Conservation (phyloP, 2,113 vertebrate species). For the Tor tambroides region DNA sequence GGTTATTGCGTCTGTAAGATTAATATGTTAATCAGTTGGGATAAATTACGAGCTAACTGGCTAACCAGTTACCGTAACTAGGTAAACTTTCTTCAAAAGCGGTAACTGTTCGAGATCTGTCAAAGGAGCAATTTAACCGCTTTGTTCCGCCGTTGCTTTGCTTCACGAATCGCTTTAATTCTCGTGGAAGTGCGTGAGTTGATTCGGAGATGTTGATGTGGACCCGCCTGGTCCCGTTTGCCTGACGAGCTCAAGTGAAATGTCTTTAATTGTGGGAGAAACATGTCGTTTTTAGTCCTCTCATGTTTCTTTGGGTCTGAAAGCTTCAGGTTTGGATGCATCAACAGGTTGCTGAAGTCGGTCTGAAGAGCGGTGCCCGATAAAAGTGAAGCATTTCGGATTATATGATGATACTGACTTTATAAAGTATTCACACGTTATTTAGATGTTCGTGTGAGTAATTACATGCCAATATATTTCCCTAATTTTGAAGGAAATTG, state of each 20-base stretch:
- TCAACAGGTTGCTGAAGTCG: constrained; percentile 41
- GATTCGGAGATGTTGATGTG: background rate
- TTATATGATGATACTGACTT: background rate
- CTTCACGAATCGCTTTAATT: background rate
- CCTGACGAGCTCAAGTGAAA: background rate
- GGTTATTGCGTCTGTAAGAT: background rate
- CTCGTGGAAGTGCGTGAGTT: background rate
- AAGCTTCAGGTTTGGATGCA: background rate
- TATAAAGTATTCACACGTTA: background rate
- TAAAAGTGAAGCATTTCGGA: background rate
- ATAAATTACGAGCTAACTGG: constrained; percentile 14
- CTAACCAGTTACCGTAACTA: background rate
- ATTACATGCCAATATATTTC: background rate
- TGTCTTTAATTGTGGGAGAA: background rate
- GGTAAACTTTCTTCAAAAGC: constrained; percentile 5
- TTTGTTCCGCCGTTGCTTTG: background rate
- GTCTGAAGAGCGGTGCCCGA: background rate
- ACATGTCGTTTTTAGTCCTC: background rate
- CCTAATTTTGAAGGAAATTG: background rate
- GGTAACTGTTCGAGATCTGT: background rate
- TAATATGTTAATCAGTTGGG: no score
- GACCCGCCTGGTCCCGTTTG: background rate
- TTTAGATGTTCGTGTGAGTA: background rate
- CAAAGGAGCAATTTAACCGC: background rate
- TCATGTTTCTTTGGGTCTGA: background rate